Conservation (phyloP, 2,888 invertebrate species). For the Campoplex nolae region DNA sequence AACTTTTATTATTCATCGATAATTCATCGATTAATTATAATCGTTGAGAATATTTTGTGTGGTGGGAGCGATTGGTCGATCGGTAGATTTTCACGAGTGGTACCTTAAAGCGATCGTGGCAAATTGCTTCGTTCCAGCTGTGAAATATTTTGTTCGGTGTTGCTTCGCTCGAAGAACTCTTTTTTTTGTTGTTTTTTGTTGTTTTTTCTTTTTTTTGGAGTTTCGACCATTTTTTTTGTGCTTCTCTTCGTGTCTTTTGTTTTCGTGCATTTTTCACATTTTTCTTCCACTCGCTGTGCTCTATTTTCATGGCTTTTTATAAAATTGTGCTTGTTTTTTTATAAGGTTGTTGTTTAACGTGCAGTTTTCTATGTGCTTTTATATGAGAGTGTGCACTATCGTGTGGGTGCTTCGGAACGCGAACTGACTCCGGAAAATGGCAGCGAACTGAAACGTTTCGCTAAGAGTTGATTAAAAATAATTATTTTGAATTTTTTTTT, state of each 20-base stretch:
- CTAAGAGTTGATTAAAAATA: constrained; percentile 12
- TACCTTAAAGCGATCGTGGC: constrained; percentile 26
- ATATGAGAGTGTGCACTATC: background rate
- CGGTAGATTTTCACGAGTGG: background rate
- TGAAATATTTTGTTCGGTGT: constrained; percentile 27
- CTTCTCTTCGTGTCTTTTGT: background rate
- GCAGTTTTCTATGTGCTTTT: background rate
- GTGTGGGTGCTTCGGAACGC: constrained; percentile 17
- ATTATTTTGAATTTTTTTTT: background rate
- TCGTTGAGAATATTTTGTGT: background rate
- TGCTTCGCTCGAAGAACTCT: constrained; percentile 11
- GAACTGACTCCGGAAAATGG: constrained; percentile 58
- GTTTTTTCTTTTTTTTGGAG: background rate
- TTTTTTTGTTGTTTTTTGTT: background rate
- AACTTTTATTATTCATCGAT: background rate
- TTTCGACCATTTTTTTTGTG: background rate
- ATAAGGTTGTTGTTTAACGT: background rate
- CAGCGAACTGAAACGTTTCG: constrained; percentile 55
- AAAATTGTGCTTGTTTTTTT: background rate
- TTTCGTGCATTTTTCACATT: background rate
- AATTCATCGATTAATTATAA: background rate
- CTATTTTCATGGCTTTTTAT: background rate
- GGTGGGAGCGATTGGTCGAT: background rate
- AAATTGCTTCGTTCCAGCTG: constrained; percentile 38
- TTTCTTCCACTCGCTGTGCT: background rate